These are phyloP conservation scores for Nyctibius grandis DNA, from an alignment of 2,797 vertebrate genomes.

Conservation along the genomic window DNA sequence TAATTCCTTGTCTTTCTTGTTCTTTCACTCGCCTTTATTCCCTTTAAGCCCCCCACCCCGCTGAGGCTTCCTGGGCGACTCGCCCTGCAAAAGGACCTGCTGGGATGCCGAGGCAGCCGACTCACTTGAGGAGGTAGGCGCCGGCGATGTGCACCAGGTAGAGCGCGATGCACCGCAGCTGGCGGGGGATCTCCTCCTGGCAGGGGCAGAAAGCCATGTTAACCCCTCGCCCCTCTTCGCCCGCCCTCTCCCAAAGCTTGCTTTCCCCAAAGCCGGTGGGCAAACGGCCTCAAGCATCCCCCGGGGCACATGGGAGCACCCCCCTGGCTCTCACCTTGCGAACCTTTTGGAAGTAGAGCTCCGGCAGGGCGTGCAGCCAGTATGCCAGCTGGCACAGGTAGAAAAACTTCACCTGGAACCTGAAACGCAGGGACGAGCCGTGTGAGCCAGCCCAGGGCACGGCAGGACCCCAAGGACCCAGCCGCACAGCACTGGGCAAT, in stretches of 20 bases:
- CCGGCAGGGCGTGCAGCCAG: conserved; percentile 94
- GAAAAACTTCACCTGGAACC: conserved; percentile 99
- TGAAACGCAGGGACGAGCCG: conserved; percentile 42
- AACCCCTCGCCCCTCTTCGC: neutral
- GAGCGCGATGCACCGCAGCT: conserved; percentile 91
- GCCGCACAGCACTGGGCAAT: rapidly evolving
- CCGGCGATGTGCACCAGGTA: conserved; percentile 91
- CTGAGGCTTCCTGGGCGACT: neutral
- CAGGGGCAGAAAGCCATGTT: neutral
- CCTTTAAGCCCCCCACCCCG: rapidly evolving
- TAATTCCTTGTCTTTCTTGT: too few relatives aligned
- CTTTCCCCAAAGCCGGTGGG: neutral
- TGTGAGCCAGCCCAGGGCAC: neutral
- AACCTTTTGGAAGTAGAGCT: conserved; percentile 98
- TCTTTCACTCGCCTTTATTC: neutral
- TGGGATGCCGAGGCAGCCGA: neutral
- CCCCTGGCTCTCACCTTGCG: conserved; percentile 87
- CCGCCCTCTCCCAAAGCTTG: neutral
- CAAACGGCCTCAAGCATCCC: neutral
- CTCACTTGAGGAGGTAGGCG: conserved; percentile 97
- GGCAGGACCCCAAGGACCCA: rapidly evolving
- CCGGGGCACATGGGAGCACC: neutral
- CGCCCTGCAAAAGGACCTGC: neutral
- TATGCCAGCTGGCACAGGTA: conserved; percentile 96
- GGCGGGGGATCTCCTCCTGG: conserved; percentile 94